Percentiles rank a stretch among this genome's conserved stretches.
Evolutionary conservation across 1,140 invertebrate species (phyloP).

Genomic region (Pogonognathellus flavescens): DNA sequence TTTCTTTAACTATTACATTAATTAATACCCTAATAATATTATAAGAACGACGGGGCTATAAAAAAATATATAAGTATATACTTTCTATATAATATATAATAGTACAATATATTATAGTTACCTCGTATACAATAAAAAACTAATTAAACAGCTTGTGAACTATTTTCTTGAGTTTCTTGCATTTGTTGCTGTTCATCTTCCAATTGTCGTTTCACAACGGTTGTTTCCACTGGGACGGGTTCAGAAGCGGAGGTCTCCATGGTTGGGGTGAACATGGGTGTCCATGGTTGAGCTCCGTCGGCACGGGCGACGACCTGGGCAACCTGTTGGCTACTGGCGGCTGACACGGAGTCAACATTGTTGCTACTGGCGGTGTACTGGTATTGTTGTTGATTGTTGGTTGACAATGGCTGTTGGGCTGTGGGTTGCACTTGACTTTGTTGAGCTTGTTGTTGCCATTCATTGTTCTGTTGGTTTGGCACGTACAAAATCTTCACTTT

Average conservation of each 20-base stretch:
- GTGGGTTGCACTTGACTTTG: background rate
- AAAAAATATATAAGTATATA: too few species aligned
- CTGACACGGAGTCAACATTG: slow-evolving; percentile 13
- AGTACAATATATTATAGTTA: too few species aligned
- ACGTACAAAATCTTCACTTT: slow-evolving; percentile 47
- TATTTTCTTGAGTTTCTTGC: slow-evolving; percentile 18
- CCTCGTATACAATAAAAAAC: too few species aligned
- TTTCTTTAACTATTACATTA: slow-evolving; percentile 15
- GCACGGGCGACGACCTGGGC: background rate
- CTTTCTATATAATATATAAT: too few species aligned
- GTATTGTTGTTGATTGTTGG: slow-evolving; percentile 18
- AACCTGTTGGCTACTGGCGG: slow-evolving; percentile 11
- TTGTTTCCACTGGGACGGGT: background rate
- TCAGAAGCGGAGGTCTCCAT: background rate
- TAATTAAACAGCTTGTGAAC: slow-evolving; percentile 1
- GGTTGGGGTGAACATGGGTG: slow-evolving; percentile 1
- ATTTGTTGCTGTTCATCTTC: background rate
- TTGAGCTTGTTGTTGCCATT: background rate
- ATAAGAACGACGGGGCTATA: too few species aligned
- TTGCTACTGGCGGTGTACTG: slow-evolving; percentile 44
- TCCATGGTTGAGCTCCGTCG: background rate
- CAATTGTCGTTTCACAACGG: slow-evolving; percentile 39
- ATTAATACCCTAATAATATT: background rate
- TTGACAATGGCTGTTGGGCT: background rate
- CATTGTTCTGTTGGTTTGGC: background rate